Percentiles rank a stretch among this genome's conserved stretches.
phyloP scores from a whole-genome alignment of 2,888 invertebrate species.

The Caenorhabditis japonica region DNA sequence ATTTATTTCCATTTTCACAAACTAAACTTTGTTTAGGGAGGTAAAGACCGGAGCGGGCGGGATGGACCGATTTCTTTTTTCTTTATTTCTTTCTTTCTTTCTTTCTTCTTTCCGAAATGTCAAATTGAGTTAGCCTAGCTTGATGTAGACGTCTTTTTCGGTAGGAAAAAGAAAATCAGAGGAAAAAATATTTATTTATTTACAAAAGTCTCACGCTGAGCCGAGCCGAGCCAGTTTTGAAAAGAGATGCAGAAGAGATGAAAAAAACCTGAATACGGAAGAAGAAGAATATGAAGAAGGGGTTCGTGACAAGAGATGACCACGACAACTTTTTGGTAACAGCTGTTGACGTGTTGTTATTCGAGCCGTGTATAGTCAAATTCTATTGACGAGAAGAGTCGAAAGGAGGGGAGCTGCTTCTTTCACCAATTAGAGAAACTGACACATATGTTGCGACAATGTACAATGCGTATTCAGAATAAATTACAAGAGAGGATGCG shows the following conservation, averaged over 20 bases:
- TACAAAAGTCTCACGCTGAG: conserved; percentile 21
- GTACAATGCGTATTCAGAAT: conserved; percentile 47
- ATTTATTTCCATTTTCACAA: no score
- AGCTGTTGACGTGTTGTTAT: conserved; percentile 53
- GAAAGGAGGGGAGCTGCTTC: conserved; percentile 39
- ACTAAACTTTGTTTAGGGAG: conserved; percentile 26
- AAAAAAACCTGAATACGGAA: no score
- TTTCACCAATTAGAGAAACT: conserved; percentile 55
- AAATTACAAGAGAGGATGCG: conserved; percentile 42
- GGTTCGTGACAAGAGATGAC: conserved; percentile 5
- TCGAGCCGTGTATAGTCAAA: conserved; percentile 45
- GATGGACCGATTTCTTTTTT: no score
- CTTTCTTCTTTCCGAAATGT: no score
- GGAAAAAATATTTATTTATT: conserved; percentile 9
- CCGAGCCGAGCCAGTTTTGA: no score
- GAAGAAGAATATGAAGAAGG: background rate
- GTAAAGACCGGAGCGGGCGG: no score
- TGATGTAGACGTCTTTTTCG: background rate
- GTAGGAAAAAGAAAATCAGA: conserved; percentile 5
- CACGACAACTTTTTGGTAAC: conserved; percentile 49
- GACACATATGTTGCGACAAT: conserved; percentile 57
- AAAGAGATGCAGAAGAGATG: no score
- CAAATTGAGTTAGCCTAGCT: no score
- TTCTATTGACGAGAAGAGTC: conserved; percentile 29
- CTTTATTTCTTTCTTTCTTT: conserved; percentile 17